These are phyloP conservation scores for Orientallactaga sibirica DNA, from an alignment of 2,797 vertebrate species.

Conservation along the genomic window DNA sequence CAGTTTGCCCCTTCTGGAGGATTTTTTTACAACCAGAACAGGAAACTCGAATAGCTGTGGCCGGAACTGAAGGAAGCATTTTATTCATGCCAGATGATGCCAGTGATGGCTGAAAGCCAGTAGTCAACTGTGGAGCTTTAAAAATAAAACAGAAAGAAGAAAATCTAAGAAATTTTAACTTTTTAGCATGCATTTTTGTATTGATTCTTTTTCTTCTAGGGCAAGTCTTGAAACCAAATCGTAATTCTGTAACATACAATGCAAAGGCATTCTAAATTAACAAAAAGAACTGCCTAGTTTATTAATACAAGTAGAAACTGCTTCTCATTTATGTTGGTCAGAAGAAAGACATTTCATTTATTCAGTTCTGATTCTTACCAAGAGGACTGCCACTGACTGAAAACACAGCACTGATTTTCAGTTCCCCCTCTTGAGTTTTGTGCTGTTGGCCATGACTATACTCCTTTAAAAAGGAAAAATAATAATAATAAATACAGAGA, in stretches of 20 bases:
- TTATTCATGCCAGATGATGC: slow-evolving; percentile 90
- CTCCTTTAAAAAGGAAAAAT: slow-evolving; percentile 89
- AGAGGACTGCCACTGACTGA: slow-evolving; percentile 92
- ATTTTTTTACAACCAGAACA: slow-evolving; percentile 96
- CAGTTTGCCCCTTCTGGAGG: slow-evolving; percentile 97
- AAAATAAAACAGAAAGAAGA: slow-evolving; percentile 63
- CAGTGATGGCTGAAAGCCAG: slow-evolving; percentile 89
- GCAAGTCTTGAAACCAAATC: slow-evolving; percentile 46
- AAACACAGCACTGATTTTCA: slow-evolving; percentile 98
- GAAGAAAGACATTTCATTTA: slow-evolving; percentile 75
- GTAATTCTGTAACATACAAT: slow-evolving; percentile 58
- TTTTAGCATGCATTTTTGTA: slow-evolving; percentile 76
- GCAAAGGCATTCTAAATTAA: slow-evolving; percentile 65
- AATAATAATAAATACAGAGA: slow-evolving; percentile 72
- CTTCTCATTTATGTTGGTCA: slow-evolving; percentile 60
- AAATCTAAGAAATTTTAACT: slow-evolving; percentile 77
- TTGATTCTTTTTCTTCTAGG: slow-evolving; percentile 60
- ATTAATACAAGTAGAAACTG: slow-evolving; percentile 65
- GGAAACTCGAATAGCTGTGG: slow-evolving; percentile 91
- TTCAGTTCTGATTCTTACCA: slow-evolving; percentile 87
- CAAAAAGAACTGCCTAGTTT: slow-evolving; percentile 43
- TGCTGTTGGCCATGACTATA: slow-evolving; percentile 91
- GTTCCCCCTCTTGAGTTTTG: slow-evolving; percentile 93
- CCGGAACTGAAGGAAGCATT: slow-evolving; percentile 90
- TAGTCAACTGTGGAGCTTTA: slow-evolving; percentile 90